Conservation (phyloP, 2,113 vertebrate genomes). For the Diglossa brunneiventris region DNA sequence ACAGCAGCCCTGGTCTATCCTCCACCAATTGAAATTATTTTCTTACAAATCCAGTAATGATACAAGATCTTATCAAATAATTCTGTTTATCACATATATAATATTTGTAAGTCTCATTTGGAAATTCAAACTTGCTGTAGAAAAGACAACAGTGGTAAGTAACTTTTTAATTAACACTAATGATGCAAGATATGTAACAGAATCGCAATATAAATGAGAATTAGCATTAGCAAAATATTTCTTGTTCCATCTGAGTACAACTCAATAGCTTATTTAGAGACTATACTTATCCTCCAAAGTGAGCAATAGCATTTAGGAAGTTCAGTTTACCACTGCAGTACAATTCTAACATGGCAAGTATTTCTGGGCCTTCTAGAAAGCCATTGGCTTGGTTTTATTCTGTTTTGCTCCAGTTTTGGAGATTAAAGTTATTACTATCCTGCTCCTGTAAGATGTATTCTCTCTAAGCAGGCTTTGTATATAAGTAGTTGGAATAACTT, state of each 20-base stretch:
- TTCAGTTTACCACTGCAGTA: neutral
- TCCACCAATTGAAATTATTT: neutral
- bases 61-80: neutral
- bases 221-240: neutral
- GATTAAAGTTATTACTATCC: neutral
- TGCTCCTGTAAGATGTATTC: neutral
- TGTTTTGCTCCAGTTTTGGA: neutral
- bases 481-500: neutral
- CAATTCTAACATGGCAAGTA: neutral
- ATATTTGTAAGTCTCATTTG: neutral
- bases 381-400: neutral
- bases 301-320: neutral
- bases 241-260: neutral
- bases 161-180: neutral
- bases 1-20: neutral
- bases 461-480: neutral
- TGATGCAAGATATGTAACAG: neutral
- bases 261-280: neutral
- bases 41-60: neutral
- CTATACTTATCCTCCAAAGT: neutral
- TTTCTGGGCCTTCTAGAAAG: neutral
- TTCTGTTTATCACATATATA: neutral
- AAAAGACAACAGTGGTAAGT: neutral
- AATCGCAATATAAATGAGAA: neutral
- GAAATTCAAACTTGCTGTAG: neutral